Base-by-base conservation (phyloP, 2,888 invertebrate genomes). In the Conistra vaccinii region DNA sequence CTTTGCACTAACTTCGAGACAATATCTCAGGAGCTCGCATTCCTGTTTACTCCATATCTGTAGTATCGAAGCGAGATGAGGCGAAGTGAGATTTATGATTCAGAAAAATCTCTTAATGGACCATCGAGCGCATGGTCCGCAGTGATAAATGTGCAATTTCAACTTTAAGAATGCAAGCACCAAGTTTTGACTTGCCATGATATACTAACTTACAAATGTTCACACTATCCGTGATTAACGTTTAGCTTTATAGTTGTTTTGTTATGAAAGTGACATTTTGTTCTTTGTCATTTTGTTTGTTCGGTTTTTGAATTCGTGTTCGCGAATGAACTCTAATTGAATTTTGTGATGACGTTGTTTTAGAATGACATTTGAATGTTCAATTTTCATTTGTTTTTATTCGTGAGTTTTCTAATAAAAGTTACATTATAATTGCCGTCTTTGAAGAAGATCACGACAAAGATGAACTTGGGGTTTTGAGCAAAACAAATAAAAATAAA, bases 71-170 rank as follows among this genome's bases (percentile, higher is more conserved):
- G 90, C 91, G 92, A 94, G 95, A 95, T 95, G 95, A 94, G 91
- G 94, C 94, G 95, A 96, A 96, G 94, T 94, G 95, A 95, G 96
- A 96, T 96, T 96, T 96, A 96, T 96, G 95, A 93, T 93, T 93
- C 94, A 95, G 96, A 95, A 95, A 95, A 95, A 96, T 96, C 94
- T 95, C 94, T 95, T 96, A 96, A 96, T 96, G 96, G 95, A 95
- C 93, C 93, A 92, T 93, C 92, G 92, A 91, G 95, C 93, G 95
- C 93, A 94, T 94, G 94, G 92, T 93, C 93, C 80, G 89, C 86
- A 89, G 93, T 95, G 96, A 96, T 96, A 96, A 96, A 96, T 96
- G 96, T 96, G 94, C 96, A 96, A 96, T 96, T 94, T 95, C 92
- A 95, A 96, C 95, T 96, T 95, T 92, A 93, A 93, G 94, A 95